Evolutionary conservation across 2,888 invertebrate species (phyloP), one percentile per base, ranked within the genome.

Genomic region (Idaea straminata): DNA sequence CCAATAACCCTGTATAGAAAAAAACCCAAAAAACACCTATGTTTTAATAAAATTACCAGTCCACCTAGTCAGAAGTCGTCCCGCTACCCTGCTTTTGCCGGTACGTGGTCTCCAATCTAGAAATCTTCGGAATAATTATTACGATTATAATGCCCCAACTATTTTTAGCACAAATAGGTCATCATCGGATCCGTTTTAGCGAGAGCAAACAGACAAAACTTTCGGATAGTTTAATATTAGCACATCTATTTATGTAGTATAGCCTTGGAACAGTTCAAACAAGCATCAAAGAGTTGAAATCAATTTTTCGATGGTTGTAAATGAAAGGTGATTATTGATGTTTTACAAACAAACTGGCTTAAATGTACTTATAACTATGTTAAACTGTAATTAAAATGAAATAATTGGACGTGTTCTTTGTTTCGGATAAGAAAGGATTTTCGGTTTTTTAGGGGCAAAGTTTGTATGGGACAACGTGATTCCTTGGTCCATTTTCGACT

Each of bases 281-380:
- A 47, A 47, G 47, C 47, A 47, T 47, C 47, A 47, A 47, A 47
- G 47, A 47, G 13, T 47, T 47, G 47, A 47, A 47, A 10, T 47
- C 47, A 47, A 47, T 47, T 47, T 47, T 5, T 47, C 47, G 47
- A 47, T 47, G 13, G 47, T 13, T 47, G 47, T 47, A 10, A 47
- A 47, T 47, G 47, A 47, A 47, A 47, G 47, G 47, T 47, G 47
- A 47, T 47, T 47, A 47, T 47, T 47, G 47, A 47, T 47, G 47
- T 47, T 47, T 47, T 47, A 47, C 47, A 47, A 47, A 47, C 10
- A 47, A 47, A 47, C 47, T 13, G 7, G 47, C 7, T 47, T 4
- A 47, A 47, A 47, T 47, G 47, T 47, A 47, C 47, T 47, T 47
- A 25, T 4, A 47, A 0, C 47, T 47, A 47, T 47, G 7, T 47